Evolutionary conservation across 2,888 invertebrate genomes (phyloP), one percentile per base, ranked within the genome.

Genomic region (Caenorhabditis zanzibari): DNA sequence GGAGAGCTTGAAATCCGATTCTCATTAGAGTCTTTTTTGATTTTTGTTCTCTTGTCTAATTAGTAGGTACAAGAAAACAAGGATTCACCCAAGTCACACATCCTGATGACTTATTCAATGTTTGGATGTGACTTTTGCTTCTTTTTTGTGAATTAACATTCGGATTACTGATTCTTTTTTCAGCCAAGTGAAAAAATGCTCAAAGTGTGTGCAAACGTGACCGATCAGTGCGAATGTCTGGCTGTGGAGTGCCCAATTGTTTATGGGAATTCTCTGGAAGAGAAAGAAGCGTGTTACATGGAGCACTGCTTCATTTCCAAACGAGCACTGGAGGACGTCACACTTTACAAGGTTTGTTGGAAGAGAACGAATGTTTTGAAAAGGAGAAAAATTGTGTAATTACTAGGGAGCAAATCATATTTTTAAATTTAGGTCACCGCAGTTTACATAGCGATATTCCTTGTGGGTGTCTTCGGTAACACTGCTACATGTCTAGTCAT

Each of bases 401-500:
- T n/a, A 22, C 1, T n/a, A n/a, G n/a, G n/a, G n/a, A n/a, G n/a
- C n/a, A n/a, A n/a, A n/a, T n/a, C n/a, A n/a, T n/a, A n/a, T n/a
- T n/a, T n/a, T 10, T 22, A 12, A 22, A 4, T 22, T 14, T 79
- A 88, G 85, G 81, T 88, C 9, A 90, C 88, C 0, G 79, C 64
- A 9, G 64, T 86, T 22, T 88, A 90, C 54, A 22, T 85, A 2
- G 24, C 84, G 32, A 86, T 90, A 24, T 85, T 90, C 35, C 22
- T 86, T 5, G 49, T 88, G 16, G 90, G 90, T 22, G 74, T 89
- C 10, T 68, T 86, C 26, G 90, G 90, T 35, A 90, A 90, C 54
- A 54, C 85, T 6, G 75, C 81, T 6, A 89, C 88, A 0, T 88
- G 86, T 54, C 64, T 89, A 28, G 88, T 89, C 58, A 88, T 89